These are phyloP conservation scores for Isurus oxyrinchus DNA, from an alignment of 2,113 vertebrate genomes.

Conservation along the genomic window DNA sequence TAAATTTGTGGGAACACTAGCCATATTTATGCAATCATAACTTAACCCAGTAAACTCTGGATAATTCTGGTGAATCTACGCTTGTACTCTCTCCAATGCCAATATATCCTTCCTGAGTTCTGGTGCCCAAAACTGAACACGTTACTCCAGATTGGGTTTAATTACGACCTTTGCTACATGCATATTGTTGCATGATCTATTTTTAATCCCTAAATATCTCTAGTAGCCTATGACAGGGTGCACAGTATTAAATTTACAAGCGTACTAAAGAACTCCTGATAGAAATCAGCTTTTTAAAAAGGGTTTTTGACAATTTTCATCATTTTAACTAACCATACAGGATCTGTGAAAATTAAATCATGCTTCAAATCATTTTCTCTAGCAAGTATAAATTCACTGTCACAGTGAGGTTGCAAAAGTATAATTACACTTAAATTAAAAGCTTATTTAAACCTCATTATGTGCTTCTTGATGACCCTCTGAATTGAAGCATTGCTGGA, in stretches of 20 bases:
- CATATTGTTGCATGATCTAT: neutral
- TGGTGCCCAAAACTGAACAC: neutral
- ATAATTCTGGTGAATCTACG: neutral
- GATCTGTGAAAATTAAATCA: neutral
- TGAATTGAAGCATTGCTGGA: neutral
- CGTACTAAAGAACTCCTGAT: neutral
- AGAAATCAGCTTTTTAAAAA: neutral
- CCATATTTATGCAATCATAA: neutral
- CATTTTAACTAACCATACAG: neutral
- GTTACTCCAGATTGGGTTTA: neutral
- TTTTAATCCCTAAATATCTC: neutral
- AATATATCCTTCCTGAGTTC: neutral
- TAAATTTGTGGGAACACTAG: neutral
- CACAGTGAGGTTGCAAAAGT: neutral
- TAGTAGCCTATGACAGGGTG: neutral
- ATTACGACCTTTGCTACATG: neutral
- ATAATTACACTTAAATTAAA: neutral
- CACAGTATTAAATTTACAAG: neutral
- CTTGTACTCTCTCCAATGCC: neutral
- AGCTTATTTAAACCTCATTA: neutral
- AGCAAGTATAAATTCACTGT: neutral
- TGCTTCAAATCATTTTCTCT: neutral
- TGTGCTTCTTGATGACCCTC: neutral
- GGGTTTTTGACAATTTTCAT: neutral
- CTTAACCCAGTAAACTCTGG: neutral